Conservation (phyloP, 2,888 invertebrate genomes). For the Saturnia japonica region DNA sequence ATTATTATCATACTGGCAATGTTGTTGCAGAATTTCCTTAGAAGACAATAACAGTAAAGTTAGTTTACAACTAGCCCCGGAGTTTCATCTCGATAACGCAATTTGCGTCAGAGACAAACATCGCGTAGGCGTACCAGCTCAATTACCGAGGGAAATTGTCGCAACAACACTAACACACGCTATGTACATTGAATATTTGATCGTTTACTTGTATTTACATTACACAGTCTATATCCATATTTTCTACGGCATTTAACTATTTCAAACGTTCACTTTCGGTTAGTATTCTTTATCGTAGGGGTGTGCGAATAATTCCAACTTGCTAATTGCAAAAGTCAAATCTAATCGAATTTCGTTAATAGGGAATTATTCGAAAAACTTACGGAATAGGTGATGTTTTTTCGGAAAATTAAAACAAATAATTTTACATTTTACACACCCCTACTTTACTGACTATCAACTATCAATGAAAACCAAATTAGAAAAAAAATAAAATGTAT, state of each 20-base stretch:
- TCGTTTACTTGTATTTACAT: constrained; percentile 3
- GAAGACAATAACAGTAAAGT: constrained; percentile 45
- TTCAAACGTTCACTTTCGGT: no score
- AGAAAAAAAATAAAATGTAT: neutral
- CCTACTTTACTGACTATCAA: no score
- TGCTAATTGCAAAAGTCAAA: no score
- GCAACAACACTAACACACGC: constrained; percentile 14
- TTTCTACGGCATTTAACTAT: no score
- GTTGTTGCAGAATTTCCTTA: constrained; percentile 32
- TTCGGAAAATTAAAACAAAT: no score
- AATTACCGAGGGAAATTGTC: constrained; percentile 41
- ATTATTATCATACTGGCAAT: constrained; percentile 12
- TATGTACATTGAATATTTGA: constrained; percentile 25
- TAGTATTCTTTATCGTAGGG: no score
- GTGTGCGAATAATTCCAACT: no score
- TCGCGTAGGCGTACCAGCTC: constrained; percentile 40
- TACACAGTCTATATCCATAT: no score
- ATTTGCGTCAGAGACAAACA: constrained; percentile 48
- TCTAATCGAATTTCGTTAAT: no score
- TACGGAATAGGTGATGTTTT: no score
- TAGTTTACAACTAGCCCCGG: constrained; percentile 42
- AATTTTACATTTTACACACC: no score
- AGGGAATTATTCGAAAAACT: no score
- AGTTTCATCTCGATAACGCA: constrained; percentile 52
- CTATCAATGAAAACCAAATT: neutral